Evolutionary conservation across 2,797 vertebrate species (phyloP).

Genomic region (Pangasius krempfi): DNA sequence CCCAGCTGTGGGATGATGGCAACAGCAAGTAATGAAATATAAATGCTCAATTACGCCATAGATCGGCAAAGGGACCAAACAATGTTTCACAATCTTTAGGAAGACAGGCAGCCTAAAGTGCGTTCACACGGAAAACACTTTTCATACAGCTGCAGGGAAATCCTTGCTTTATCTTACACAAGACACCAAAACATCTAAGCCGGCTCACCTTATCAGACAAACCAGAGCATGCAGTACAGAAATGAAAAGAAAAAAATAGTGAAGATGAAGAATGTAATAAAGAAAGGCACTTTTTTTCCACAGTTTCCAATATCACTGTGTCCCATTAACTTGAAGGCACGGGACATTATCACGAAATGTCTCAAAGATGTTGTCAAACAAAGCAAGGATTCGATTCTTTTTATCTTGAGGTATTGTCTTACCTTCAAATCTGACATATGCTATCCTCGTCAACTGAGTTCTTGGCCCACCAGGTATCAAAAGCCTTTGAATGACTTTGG

Average conservation of each 20-base stretch:
- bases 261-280: constrained; percentile 42
- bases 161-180: constrained; percentile 21
- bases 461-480: constrained; percentile 74
- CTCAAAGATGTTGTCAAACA: constrained; percentile 30
- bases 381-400: constrained; percentile 18
- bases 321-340: constrained; percentile 33
- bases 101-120: constrained; percentile 34
- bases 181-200: constrained; percentile 38
- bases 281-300: constrained; percentile 51
- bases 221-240: constrained; percentile 48
- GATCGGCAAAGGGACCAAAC: constrained; percentile 47
- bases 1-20: constrained; percentile 47
- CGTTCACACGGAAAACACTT: constrained; percentile 30
- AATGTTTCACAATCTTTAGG: constrained; percentile 47
- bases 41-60: constrained; percentile 58
- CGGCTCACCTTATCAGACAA: constrained; percentile 56
- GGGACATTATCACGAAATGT: constrained; percentile 22
- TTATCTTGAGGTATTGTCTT: constrained; percentile 56
- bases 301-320: constrained; percentile 50
- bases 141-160: constrained; percentile 43
- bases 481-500: constrained; percentile 71
- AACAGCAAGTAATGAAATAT: constrained; percentile 60
- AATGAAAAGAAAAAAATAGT: constrained; percentile 35
- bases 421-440: constrained; percentile 75
- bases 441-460: constrained; percentile 74